These are phyloP conservation scores for Saguinus midas DNA, from an alignment of 2,113 vertebrate genomes.

Conservation along the genomic window DNA sequence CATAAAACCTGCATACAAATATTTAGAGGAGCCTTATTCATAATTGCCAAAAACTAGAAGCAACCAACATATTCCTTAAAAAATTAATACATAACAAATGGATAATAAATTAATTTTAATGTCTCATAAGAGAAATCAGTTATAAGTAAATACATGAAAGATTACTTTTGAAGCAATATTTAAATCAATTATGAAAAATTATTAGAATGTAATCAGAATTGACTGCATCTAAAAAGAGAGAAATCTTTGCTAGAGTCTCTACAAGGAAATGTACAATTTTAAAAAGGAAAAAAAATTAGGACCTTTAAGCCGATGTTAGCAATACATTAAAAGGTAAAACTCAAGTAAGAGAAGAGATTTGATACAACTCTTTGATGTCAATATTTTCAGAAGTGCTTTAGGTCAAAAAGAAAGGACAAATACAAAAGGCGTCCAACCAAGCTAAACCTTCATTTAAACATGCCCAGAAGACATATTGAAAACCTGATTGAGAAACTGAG, in stretches of 20 bases:
- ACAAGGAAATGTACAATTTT: background rate
- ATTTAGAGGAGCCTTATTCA: background rate
- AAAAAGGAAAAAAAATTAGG: background rate
- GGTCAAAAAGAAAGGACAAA: background rate
- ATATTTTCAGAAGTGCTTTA: background rate
- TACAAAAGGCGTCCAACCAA: background rate
- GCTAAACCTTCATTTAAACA: background rate
- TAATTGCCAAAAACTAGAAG: background rate
- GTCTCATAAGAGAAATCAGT: background rate
- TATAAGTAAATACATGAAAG: background rate
- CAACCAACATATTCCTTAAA: background rate
- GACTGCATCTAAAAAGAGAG: background rate
- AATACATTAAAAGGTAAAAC: background rate
- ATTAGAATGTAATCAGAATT: background rate
- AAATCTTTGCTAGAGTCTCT: background rate
- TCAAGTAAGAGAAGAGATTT: background rate
- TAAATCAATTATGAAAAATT: background rate
- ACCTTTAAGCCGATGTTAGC: background rate
- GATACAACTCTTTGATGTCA: background rate
- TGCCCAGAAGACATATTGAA: background rate
- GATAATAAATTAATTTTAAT: slow-evolving; percentile 37
- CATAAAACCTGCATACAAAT: background rate
- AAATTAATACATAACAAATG: background rate
- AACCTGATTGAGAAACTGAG: background rate
- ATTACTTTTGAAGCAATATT: background rate